Percentiles rank a stretch among this genome's conserved stretches.
These are phyloP conservation scores for Drosophila rubida DNA, from an alignment of 2,888 invertebrate species.

Conservation along the genomic window DNA sequence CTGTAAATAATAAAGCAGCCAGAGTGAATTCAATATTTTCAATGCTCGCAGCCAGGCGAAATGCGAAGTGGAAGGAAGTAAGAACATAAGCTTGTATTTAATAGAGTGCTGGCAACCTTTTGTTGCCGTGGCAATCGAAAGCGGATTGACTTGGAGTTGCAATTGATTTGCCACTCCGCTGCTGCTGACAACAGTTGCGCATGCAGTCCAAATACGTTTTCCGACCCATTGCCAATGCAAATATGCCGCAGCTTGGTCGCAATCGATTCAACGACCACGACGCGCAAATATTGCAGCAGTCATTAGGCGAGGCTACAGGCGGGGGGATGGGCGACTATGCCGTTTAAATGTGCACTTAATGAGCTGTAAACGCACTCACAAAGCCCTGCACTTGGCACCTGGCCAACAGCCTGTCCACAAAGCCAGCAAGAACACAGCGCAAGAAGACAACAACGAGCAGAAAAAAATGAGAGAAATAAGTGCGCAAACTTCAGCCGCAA, in stretches of 20 bases:
- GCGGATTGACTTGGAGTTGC: slow-evolving; percentile 1
- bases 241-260: slow-evolving; percentile 33
- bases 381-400: slow-evolving; percentile 55
- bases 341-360: slow-evolving; percentile 65
- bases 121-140: background rate
- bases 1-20: too few relatives aligned
- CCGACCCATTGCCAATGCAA: slow-evolving; percentile 36
- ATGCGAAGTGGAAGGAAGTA: background rate
- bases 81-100: background rate
- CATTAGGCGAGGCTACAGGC: slow-evolving; percentile 10
- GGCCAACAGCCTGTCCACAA: slow-evolving; percentile 37
- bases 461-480: background rate
- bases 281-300: slow-evolving; percentile 16
- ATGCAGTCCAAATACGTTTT: slow-evolving; percentile 25
- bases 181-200: slow-evolving; percentile 27
- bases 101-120: background rate
- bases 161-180: slow-evolving; percentile 13
- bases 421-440: background rate
- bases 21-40: too few relatives aligned
- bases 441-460: background rate
- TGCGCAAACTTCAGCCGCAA: slow-evolving; percentile 33
- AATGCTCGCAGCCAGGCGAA: too few relatives aligned
- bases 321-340: slow-evolving; percentile 16
- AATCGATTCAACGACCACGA: slow-evolving; percentile 43
- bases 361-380: slow-evolving; percentile 67